Base-by-base conservation (phyloP, 1,140 invertebrate genomes). In the Neotoxoptera formosana region DNA sequence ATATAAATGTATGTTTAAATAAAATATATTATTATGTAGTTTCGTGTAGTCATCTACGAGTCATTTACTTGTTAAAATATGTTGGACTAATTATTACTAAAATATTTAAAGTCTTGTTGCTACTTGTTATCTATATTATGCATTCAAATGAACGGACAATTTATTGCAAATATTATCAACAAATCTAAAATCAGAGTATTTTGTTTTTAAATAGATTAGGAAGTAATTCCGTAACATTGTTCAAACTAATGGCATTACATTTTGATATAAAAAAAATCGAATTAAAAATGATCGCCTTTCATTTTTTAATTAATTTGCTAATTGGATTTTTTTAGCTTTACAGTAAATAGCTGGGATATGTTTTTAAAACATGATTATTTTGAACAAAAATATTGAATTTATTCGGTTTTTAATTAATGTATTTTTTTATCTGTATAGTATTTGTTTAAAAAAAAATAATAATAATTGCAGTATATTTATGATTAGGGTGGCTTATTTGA, bases 231-330 rank as follows among this genome's bases (percentile, higher is more conserved):
- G 30, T 67, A n/a, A 67, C 9, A 14, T 67, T 67, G 60, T 67
- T n/a, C 30, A 30, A 9, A 86, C 30, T 30, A 41, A 86, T 30
- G 23, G 6, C 6, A 86, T 41, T 30, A 48, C 14, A 20, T 48
- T 87, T 87, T n/a, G 4, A n/a, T 48, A 48, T 25, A 45, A 87
- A 87, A 87, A 87, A 86, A 30, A 87, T n/a, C 20, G 23, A 86
- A 86, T 20, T 48, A 7, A 87, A n/a, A 87, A 30, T 48, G 36
- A 48, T 48, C n/a, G 45, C 25, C 14, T 48, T 47, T 47, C 34
- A 45, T 84, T 84, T 84, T 84, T 84, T 67, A 67, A 67, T 67
- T 30, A 67, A 67, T 67, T 67, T 67, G 11, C 60, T 67, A 67
- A 67, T 67, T 67, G 60, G 25, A n/a, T 67, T 67, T 67, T 67